These are phyloP conservation scores for Amaurobius ferox DNA, from an alignment of 2,888 invertebrate species.

Conservation along the genomic window DNA sequence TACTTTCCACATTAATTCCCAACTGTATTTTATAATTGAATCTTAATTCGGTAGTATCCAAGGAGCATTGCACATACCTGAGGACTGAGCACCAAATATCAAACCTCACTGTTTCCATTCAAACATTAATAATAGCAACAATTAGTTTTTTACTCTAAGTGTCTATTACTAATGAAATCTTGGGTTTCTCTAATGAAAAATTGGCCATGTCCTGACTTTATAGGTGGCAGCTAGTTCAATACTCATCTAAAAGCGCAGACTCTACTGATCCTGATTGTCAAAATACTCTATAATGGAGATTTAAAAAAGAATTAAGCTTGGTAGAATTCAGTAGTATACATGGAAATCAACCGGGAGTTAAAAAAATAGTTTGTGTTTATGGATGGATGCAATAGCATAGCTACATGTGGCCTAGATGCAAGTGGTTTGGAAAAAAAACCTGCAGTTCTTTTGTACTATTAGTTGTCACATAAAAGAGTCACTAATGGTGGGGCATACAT, in stretches of 20 bases:
- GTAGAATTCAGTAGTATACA: slow-evolving; percentile 46
- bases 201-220: neutral
- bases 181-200: neutral
- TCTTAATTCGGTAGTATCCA: neutral
- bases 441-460: neutral
- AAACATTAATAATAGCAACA: slow-evolving; percentile 28
- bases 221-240: neutral
- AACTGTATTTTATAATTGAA: neutral
- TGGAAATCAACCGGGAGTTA: neutral
- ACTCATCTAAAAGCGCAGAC: slow-evolving; percentile 13
- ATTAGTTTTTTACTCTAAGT: slow-evolving; percentile 17
- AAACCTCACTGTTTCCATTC: slow-evolving; percentile 5
- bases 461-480: no score
- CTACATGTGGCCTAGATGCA: neutral
- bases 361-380: neutral
- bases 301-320: slow-evolving; percentile 60
- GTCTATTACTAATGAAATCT: slow-evolving; percentile 25
- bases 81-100: slow-evolving; percentile 37
- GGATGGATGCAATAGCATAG: slow-evolving; percentile 20
- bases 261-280: slow-evolving; percentile 63
- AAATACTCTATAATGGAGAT: slow-evolving; percentile 55
- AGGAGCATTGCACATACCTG: neutral
- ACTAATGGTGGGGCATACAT: no score
- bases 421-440: neutral
- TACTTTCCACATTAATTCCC: no score